Evolutionary conservation across 2,113 vertebrate genomes (phyloP).

Genomic region (Sardina pilchardus): DNA sequence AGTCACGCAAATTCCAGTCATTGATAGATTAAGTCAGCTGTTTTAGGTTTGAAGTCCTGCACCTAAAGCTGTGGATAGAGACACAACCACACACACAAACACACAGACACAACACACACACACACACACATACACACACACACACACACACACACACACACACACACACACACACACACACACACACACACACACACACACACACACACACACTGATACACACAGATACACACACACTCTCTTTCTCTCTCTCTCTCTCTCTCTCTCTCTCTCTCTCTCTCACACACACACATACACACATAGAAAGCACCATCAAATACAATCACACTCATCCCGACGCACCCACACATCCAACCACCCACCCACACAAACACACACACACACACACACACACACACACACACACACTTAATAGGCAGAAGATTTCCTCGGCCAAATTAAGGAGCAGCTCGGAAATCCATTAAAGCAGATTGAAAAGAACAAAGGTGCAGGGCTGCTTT

Average conservation of each 20-base stretch:
- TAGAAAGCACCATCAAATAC: no score
- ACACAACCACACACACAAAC: background rate
- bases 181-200: background rate
- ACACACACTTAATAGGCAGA: conserved; percentile 25
- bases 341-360: background rate
- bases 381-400: background rate
- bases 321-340: background rate
- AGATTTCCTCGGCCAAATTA: conserved; percentile 48
- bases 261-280: no score
- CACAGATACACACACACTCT: no score
- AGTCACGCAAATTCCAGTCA: background rate
- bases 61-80: background rate
- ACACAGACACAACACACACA: background rate
- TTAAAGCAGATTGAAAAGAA: conserved; percentile 56
- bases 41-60: background rate
- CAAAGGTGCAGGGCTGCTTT: conserved; percentile 56
- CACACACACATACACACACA: background rate
- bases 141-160: background rate
- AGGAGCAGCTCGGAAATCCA: conserved; percentile 52
- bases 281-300: background rate
- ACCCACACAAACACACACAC: background rate
- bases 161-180: background rate
- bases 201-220: background rate
- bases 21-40: conserved; percentile 5
- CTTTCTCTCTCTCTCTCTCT: no score